Conservation (phyloP, 2,797 vertebrate species). For the Tenualosa ilisha region DNA sequence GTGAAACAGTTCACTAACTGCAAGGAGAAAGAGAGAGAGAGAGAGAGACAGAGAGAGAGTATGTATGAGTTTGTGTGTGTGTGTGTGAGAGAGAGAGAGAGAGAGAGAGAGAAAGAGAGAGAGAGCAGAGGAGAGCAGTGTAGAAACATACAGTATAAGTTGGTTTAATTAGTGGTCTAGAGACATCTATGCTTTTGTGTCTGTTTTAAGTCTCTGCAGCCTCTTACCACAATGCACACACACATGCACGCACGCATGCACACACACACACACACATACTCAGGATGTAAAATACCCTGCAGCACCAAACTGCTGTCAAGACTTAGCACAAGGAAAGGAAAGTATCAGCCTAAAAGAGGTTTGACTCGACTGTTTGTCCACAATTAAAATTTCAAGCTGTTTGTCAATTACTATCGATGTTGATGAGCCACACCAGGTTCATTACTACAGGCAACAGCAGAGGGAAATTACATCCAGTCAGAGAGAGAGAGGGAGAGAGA, state of each 20-base stretch:
- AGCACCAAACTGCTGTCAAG: neutral
- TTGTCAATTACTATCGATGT: constrained; percentile 21
- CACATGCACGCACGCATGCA: constrained; percentile 8
- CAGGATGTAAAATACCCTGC: neutral
- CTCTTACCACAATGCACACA: neutral
- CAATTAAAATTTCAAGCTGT: constrained; percentile 11
- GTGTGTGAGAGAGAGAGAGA: too few species aligned
- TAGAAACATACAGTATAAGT: neutral
- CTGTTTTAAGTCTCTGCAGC: neutral
- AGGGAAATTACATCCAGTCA: neutral
- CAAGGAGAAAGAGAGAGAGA: neutral
- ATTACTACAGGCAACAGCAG: neutral
- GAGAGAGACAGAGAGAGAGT: too few species aligned
- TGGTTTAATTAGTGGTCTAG: constrained; percentile 6
- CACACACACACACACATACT: neutral
- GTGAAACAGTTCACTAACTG: neutral
- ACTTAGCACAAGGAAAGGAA: neutral
- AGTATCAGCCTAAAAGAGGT: neutral
- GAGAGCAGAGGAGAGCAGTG: neutral
- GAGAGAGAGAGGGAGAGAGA: neutral
- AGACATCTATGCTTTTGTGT: neutral
- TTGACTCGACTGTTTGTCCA: neutral
- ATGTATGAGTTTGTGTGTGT: too few species aligned
- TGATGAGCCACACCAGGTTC: neutral
- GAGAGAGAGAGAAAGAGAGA: too few species aligned